These are phyloP conservation scores for Physocephala rufipes DNA, from an alignment of 2,888 invertebrate species.

Conservation along the genomic window DNA sequence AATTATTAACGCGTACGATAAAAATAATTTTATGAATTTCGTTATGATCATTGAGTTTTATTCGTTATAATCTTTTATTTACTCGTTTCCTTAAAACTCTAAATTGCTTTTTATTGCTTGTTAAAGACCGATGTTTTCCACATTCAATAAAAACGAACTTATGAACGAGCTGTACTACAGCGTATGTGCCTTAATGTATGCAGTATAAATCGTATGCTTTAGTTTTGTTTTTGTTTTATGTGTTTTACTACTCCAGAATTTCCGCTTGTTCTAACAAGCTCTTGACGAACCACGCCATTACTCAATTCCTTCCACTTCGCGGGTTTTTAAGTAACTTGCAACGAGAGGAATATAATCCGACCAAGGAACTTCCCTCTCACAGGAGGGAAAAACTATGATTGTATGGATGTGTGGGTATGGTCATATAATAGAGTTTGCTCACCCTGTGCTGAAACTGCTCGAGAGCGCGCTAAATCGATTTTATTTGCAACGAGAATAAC, in stretches of 20 bases:
- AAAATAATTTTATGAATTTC: too few species aligned
- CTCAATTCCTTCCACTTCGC: background rate
- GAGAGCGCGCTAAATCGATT: conserved; percentile 89
- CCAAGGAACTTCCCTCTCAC: background rate
- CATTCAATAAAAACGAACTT: too few species aligned
- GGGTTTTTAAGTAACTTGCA: background rate
- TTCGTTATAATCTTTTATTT: too few species aligned
- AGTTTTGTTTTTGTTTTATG: too few species aligned
- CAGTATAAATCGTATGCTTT: background rate
- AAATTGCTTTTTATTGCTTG: too few species aligned
- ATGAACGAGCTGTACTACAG: background rate
- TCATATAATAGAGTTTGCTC: conserved; percentile 51
- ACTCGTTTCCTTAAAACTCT: too few species aligned
- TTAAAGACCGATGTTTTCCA: too few species aligned
- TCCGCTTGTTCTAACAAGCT: too few species aligned
- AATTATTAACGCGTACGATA: too few species aligned
- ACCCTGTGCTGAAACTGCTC: conserved; percentile 92
- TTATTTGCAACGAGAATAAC: conserved; percentile 92
- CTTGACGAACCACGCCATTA: background rate
- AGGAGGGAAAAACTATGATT: background rate
- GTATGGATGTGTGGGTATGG: background rate
- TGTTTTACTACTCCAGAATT: too few species aligned
- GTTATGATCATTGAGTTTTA: too few species aligned
- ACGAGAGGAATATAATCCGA: too few species aligned
- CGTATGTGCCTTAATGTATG: conserved; percentile 26